Percentiles rank a stretch among this genome's conserved stretches.
These are phyloP conservation scores for Harpagoxenus sublaevis DNA, from an alignment of 2,888 invertebrate species.

Conservation along the genomic window DNA sequence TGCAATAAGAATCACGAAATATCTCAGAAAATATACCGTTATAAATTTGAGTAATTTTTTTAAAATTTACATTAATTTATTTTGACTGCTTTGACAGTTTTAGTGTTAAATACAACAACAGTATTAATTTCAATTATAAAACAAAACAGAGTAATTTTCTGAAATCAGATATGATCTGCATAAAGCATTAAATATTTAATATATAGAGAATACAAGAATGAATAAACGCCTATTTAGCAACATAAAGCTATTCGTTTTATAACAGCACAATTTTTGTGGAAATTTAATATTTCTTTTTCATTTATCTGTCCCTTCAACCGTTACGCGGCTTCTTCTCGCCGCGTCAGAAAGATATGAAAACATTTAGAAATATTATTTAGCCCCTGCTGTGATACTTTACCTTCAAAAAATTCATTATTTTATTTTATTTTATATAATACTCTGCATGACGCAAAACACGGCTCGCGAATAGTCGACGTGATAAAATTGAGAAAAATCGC, in stretches of 20 bases:
- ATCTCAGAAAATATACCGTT: not conserved
- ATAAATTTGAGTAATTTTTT: not conserved
- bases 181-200: not conserved
- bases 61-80: not conserved
- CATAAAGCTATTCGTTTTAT: not conserved
- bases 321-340: not conserved
- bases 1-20: not conserved
- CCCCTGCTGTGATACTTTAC: not conserved
- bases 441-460: not conserved
- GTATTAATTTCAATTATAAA: not conserved
- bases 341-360: not conserved
- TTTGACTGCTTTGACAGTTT: not conserved
- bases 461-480: not conserved
- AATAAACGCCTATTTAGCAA: not conserved
- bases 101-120: not conserved
- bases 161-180: not conserved
- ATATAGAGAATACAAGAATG: not conserved
- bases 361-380: conserved; percentile 1
- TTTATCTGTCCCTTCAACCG: not conserved
- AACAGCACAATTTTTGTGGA: not conserved
- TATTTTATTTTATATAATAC: conserved; percentile 7
- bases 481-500: conserved; percentile 31
- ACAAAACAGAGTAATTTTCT: not conserved
- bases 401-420: not conserved
- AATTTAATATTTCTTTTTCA: not conserved